Evolutionary conservation across 2,797 vertebrate genomes (phyloP), one percentile per base, ranked within the genome.

Genomic region (Gobionotothen gibberifrons): DNA sequence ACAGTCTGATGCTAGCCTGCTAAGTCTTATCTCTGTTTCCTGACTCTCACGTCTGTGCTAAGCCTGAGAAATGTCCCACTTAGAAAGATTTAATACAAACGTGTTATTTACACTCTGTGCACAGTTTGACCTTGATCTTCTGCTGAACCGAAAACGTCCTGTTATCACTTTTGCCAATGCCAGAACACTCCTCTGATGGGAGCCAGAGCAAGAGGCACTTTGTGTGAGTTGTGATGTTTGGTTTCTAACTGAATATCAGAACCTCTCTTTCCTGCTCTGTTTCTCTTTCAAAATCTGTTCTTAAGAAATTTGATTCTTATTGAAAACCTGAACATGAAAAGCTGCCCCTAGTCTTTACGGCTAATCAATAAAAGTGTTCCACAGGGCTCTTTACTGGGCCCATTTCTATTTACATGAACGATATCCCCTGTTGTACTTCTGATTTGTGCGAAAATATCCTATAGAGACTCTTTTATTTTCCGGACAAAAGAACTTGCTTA

Each of bases 301-400:
- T 17, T 8, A 36, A 52, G 36, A 39, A 39, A 5, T 26, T 26
- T 26, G 4, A 5, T 52, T 36, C 4, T 7, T 57, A 22, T 43
- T 49, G 3, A 7, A 47, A n/a, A 47, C 32, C 32, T 60, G 8
- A 13, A 26, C 15, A 46, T 55, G 8, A 21, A 43, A 14, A 21
- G 3, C 16, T 29, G 6, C n/a, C 0, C 3, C 5, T 8, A 59
- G 8, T 49, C 16, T 36, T 36, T 36, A 9, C 9, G 7, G 17
- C 6, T 48, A 9, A 26, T 49, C 32, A 61, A 9, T 16, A n/a
- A 8, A 22, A 62, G 57, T 42, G 63, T 54, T 19, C 48, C 40
- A 47, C 78, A 53, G 11, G 51, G 62, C 39, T 57, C 26, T 47
- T n/a, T 39, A 47, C 14, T 32, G 40, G 36, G n/a, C 67, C 11